Evolutionary conservation across 2,797 vertebrate genomes (phyloP), one percentile per base, ranked within the genome.

Genomic region (Falco cherrug): DNA sequence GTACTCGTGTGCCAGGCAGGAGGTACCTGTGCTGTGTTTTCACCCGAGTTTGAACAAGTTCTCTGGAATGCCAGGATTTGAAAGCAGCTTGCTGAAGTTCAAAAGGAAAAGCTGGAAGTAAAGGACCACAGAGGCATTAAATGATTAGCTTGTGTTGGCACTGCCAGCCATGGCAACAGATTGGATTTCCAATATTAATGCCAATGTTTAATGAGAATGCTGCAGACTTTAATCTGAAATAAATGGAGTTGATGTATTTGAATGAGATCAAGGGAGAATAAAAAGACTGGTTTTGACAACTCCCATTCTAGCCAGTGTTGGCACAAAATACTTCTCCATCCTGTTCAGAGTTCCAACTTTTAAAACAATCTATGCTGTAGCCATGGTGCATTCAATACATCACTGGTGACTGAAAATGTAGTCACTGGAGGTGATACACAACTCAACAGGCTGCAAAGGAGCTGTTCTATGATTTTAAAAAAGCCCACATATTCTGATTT

Each of bases 101-200:
- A 57, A 84, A 85, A 73, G 56, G 54, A 90, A 89, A 71, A 41
- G 31, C n/a, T 88, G 53, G 43, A 65, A 91, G n/a, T 68, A 39
- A 67, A 81, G 48, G 14, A 84, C 50, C 53, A 75, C 41, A 84
- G 39, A 71, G 48, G 4, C 18, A 53, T 37, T 83, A n/a, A 83
- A 67, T 71, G 10, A 68, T 82, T 48, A 68, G 57, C 65, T 87
- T 56, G 1, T 29, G 25, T 63, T 88, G 87, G 61, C 77, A 74
- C 9, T 65, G 69, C 57, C 73, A 82, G 12, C 35, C 43, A 10
- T 4, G 31, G 82, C 70, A 77, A 47, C 83, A 93, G 86, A 68
- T 86, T 84, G 95, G 74, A 50, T 90, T 97, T 89, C 41, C 78
- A 82, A 21, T 81, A 67, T 70, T 85, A 87, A 76, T 95, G 95